Base-by-base conservation (phyloP, 2,888 invertebrate genomes). In the Scaptomyza reducta region DNA sequence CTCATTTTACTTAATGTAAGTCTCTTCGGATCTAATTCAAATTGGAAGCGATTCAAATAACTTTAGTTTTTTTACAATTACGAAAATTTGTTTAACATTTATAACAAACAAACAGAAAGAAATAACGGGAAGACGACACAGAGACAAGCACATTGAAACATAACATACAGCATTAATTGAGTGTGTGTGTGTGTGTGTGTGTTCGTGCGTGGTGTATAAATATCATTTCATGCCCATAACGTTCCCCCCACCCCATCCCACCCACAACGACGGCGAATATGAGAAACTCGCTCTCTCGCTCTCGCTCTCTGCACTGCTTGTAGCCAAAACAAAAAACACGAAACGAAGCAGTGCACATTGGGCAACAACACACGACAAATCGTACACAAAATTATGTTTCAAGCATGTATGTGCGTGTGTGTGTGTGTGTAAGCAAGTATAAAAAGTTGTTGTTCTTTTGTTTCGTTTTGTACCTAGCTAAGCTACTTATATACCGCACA, bases 401-500 rank as follows among this genome's bases (percentile, higher is more conserved):
- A 33, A 49, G 47, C 35, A 31, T 47, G 3, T 41, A 6, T n/a
- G 13, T 27, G 13, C 29, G 41, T 29, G 25, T 51, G 58, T 10
- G 14, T 49, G 31, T 14, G 40, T 49, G 42, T 38, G 25, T 22
- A n/a, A 22, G 40, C 31, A 11, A 29, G 29, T 27, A n/a, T 6
- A 31, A 29, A 46, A 46, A 29, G 16, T 1, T 33, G 31, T 16
- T 29, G 6, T 31, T 29, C 7, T 31, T 61, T 42, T 42, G 18
- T 49, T 44, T 44, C 18, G 22, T 45, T 29, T 53, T 41, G 22
- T 41, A 33, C 45, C 64, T 70, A 54, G 33, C 70, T 44, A 61
- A n/a, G 40, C 70, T 63, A 63, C 33, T 57, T 63, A 53, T 13
- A 42, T 22, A 53, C n/a, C 18, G 55, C 51, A 6, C 47, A 61